Conservation (phyloP, 2,113 vertebrate species). For the Cyanoliseus patagonus region DNA sequence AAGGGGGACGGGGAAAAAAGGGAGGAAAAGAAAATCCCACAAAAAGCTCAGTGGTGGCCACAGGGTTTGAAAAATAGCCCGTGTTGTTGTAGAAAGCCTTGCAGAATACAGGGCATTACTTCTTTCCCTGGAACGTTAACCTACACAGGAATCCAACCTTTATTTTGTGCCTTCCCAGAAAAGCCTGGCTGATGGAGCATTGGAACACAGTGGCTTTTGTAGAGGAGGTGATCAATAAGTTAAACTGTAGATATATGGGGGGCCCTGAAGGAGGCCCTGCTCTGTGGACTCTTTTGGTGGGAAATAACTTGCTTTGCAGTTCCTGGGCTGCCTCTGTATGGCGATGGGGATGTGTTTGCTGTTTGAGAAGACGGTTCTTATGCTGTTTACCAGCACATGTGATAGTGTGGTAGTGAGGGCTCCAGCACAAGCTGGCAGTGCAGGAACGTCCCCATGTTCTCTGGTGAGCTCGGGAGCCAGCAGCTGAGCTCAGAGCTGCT, state of each 20-base stretch:
- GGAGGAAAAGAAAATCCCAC: neutral
- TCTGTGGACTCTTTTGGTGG: neutral
- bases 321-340: fast-evolving
- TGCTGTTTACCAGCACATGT: fast-evolving
- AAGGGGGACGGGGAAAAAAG: neutral
- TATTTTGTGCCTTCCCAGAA: neutral
- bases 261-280: neutral
- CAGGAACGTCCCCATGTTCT: fast-evolving
- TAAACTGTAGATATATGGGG: neutral
- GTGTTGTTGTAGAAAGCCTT: neutral
- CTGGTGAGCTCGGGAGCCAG: neutral
- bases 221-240: neutral
- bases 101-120: neutral
- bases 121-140: neutral
- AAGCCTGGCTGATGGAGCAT: neutral
- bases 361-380: neutral
- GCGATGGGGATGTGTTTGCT: neutral
- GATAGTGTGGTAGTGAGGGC: fast-evolving
- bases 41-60: neutral
- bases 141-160: neutral
- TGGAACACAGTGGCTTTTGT: neutral
- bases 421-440: fast-evolving
- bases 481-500: neutral
- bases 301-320: neutral
- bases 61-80: constrained; percentile 25